Evolutionary conservation across 1,140 invertebrate genomes (phyloP).

Genomic region (Atta texana): DNA sequence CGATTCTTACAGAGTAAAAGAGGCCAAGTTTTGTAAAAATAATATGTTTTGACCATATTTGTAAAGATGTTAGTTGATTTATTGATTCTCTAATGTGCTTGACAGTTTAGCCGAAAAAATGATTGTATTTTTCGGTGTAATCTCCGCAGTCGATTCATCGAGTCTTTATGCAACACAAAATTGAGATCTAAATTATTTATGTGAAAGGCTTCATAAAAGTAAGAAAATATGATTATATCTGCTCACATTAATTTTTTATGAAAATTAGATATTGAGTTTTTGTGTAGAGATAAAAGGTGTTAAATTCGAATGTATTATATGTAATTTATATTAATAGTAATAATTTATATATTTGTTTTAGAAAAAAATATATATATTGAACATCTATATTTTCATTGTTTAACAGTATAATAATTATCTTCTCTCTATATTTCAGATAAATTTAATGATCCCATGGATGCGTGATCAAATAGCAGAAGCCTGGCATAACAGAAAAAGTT

Average conservation of each 20-base stretch:
- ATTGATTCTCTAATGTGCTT: conserved; percentile 6
- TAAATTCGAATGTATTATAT: not conserved
- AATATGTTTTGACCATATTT: not conserved
- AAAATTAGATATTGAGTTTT: not conserved
- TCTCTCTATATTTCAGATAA: conserved; percentile 64
- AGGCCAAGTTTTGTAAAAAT: not conserved
- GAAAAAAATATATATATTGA: not conserved
- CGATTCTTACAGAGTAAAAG: not conserved
- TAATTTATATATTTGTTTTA: not conserved
- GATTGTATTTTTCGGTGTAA: conserved; percentile 18
- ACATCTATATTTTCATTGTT: not conserved
- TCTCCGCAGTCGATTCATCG: not conserved
- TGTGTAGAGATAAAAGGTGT: not conserved
- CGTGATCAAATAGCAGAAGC: conserved; percentile 82
- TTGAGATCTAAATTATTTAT: conserved; percentile 38
- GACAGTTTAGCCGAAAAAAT: conserved; percentile 19
- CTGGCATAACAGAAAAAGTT: conserved; percentile 83
- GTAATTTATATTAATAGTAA: too few species aligned
- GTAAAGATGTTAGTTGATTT: conserved; percentile 3
- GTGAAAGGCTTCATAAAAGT: conserved; percentile 33
- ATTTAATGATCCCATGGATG: conserved; percentile 85
- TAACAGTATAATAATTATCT: not conserved
- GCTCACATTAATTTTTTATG: not conserved
- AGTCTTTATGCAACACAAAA: not conserved
- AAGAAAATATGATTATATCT: not conserved